Percentiles rank a stretch among this genome's conserved stretches.
phyloP scores from a whole-genome alignment of 1,140 invertebrate species.

The Atta texana region DNA sequence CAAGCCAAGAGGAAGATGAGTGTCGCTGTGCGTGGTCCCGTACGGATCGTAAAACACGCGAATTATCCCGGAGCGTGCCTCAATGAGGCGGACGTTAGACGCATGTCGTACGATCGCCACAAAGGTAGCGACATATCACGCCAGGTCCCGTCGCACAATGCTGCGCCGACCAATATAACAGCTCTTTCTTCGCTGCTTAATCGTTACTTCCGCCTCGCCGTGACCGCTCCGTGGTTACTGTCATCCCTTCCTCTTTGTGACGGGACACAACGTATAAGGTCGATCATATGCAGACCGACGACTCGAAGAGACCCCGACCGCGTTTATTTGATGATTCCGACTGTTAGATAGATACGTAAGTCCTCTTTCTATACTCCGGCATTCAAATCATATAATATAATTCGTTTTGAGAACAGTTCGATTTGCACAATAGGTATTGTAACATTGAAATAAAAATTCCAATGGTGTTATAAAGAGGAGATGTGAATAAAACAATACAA shows the following conservation, averaged over 20 bases:
- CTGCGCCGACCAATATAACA: slow-evolving; percentile 81
- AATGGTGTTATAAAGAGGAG: background rate
- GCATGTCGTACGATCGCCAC: slow-evolving; percentile 79
- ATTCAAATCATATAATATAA: background rate
- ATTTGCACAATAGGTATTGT: background rate
- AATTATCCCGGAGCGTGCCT: slow-evolving; percentile 81
- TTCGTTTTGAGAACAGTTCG: background rate
- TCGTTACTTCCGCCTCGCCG: slow-evolving; percentile 83
- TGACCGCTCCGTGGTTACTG: slow-evolving; percentile 62
- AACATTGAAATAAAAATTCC: background rate
- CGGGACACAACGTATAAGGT: slow-evolving; percentile 47
- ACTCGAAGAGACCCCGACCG: slow-evolving; percentile 15
- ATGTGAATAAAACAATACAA: background rate
- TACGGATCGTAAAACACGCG: slow-evolving; percentile 74
- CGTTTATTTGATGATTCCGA: slow-evolving; percentile 16
- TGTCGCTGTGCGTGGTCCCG: slow-evolving; percentile 30
- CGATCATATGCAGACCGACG: slow-evolving; percentile 54
- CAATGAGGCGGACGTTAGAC: slow-evolving; percentile 80
- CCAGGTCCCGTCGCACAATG: slow-evolving; percentile 81
- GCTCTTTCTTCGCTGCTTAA: slow-evolving; percentile 85
- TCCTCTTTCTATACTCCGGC: background rate
- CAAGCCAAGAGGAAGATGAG: slow-evolving; percentile 8
- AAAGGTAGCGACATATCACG: slow-evolving; percentile 82
- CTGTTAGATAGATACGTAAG: slow-evolving; percentile 9
- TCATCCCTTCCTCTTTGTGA: slow-evolving; percentile 42